phyloP scores from a whole-genome alignment of 2,113 vertebrate genomes.

The Tenrec ecaudatus region DNA sequence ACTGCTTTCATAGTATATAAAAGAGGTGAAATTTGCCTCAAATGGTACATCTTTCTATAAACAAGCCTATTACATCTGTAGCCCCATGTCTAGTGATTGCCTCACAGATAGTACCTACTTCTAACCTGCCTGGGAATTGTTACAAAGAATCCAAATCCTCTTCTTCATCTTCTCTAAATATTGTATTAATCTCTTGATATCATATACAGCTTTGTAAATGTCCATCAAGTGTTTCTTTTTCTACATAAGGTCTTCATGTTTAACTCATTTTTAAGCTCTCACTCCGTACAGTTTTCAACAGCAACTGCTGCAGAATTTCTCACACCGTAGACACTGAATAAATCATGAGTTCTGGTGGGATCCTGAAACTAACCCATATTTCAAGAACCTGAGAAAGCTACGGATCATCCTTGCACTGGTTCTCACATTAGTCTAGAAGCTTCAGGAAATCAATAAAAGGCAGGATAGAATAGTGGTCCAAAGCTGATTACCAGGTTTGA shows the following conservation, averaged over 20 bases:
- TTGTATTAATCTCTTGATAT: slow-evolving; percentile 46
- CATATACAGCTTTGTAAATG: slow-evolving; percentile 42
- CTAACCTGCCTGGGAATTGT: neutral
- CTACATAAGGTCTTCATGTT: neutral
- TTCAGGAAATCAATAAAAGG: slow-evolving; percentile 12
- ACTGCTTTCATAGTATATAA: neutral
- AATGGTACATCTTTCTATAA: slow-evolving; percentile 40
- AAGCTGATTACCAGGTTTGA: neutral
- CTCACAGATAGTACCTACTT: slow-evolving; percentile 6
- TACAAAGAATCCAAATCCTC: slow-evolving; percentile 21
- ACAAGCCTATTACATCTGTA: neutral
- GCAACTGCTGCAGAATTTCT: slow-evolving; percentile 1
- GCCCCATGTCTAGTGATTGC: neutral
- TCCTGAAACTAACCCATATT: slow-evolving; percentile 46
- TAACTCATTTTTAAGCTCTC: slow-evolving; percentile 49
- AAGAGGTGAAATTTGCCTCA: slow-evolving; percentile 16
- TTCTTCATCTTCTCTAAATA: neutral
- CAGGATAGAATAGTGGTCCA: neutral
- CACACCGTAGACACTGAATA: slow-evolving; percentile 12
- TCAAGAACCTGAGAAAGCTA: slow-evolving; percentile 26
- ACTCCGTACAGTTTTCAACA: neutral
- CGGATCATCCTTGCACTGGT: neutral
- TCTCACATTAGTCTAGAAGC: neutral
- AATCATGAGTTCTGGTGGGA: neutral
- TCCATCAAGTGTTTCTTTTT: slow-evolving; percentile 35